Conservation (phyloP, 2,113 vertebrate genomes). For the Pseudonaja textilis region DNA sequence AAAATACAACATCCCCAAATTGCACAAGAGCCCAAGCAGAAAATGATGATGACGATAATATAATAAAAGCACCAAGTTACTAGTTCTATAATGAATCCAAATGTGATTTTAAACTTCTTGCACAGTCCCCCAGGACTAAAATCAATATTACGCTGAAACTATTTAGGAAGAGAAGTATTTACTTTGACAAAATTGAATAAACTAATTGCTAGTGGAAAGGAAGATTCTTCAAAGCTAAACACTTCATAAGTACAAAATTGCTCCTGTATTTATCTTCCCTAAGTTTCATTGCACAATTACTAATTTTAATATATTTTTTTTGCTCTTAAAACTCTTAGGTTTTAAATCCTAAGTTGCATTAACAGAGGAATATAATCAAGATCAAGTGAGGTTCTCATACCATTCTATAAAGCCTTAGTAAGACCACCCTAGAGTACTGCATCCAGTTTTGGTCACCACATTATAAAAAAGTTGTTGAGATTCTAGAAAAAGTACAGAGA, state of each 20-base stretch:
- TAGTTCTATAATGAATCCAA: background rate
- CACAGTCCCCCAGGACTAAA: background rate
- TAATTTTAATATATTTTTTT: background rate
- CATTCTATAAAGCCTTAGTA: no score
- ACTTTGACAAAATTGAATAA: background rate
- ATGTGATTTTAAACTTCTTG: background rate
- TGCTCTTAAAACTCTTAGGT: no score
- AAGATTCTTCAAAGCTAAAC: slow-evolving; percentile 11
- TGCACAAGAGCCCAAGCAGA: background rate
- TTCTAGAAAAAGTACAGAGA: no score
- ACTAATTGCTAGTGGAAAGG: background rate
- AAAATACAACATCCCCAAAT: background rate
- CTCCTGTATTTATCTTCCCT: slow-evolving; percentile 25
- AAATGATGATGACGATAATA: background rate
- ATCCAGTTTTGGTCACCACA: no score
- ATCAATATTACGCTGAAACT: background rate
- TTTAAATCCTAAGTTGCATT: no score
- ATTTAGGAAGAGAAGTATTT: background rate
- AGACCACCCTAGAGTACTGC: no score
- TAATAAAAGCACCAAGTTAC: background rate
- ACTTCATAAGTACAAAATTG: background rate
- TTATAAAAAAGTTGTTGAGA: no score
- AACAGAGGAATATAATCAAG: no score
- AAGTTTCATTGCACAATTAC: slow-evolving; percentile 17
- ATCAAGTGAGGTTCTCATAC: no score